A percentile compares a stretch with the other conserved stretches of the same genome.
phyloP scores from a whole-genome alignment of 2,888 invertebrate species.

The Papilio elwesi region DNA sequence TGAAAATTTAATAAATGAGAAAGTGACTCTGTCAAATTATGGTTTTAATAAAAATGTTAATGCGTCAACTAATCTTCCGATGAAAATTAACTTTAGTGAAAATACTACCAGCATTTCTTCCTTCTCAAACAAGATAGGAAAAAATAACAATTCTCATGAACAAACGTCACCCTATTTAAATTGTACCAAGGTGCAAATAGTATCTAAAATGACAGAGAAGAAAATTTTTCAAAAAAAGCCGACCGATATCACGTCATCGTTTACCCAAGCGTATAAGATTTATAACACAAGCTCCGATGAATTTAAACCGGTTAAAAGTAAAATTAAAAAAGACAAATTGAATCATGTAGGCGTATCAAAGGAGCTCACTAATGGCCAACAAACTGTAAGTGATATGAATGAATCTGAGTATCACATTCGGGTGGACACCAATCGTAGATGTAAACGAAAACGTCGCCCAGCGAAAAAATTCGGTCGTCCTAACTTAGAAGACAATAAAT shows the following conservation, averaged over 20 bases:
- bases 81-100: slow-evolving; percentile 19
- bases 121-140: slow-evolving; percentile 39
- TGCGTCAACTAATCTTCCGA: not conserved
- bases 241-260: slow-evolving; percentile 59
- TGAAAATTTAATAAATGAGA: slow-evolving; percentile 28
- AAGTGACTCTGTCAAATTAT: slow-evolving; percentile 23
- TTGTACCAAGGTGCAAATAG: slow-evolving; percentile 57
- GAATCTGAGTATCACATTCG: slow-evolving; percentile 67
- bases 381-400: slow-evolving; percentile 73
- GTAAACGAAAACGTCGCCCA: slow-evolving; percentile 57
- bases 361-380: slow-evolving; percentile 55
- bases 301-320: slow-evolving; percentile 56
- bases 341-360: slow-evolving; percentile 69
- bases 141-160: slow-evolving; percentile 51
- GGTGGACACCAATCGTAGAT: slow-evolving; percentile 50
- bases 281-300: slow-evolving; percentile 76
- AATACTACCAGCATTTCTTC: slow-evolving; percentile 22
- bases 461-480: slow-evolving; percentile 50
- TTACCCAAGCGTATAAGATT: slow-evolving; percentile 63
- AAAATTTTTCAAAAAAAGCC: slow-evolving; percentile 58
- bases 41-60: slow-evolving; percentile 18
- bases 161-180: slow-evolving; percentile 61
- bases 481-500: slow-evolving; percentile 51
- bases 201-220: slow-evolving; percentile 64
- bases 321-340: slow-evolving; percentile 68